Conservation (phyloP, 2,888 invertebrate genomes). For the Mylabris sibirica region DNA sequence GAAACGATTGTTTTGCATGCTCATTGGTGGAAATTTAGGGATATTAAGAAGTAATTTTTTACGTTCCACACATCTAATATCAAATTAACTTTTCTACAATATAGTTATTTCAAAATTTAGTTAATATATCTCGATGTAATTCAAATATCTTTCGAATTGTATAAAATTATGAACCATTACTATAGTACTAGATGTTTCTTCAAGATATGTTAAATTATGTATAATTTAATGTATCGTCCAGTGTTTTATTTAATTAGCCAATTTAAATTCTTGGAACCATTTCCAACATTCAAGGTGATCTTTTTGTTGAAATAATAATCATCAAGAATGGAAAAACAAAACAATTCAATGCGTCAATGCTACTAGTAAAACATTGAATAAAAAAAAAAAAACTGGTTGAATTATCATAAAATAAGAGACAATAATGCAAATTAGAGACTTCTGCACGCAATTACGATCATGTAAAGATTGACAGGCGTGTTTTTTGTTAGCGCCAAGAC, state of each 20-base stretch:
- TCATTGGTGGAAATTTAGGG: neutral
- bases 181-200: neutral
- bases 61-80: neutral
- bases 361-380: neutral
- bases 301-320: neutral
- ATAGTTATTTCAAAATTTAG: neutral
- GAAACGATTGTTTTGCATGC: slow-evolving; percentile 8
- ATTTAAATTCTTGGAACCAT: neutral
- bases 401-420: slow-evolving; percentile 42
- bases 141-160: neutral
- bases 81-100: neutral
- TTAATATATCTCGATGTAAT: neutral
- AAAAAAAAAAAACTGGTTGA: slow-evolving; percentile 25
- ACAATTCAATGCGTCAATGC: neutral
- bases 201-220: neutral
- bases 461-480: slow-evolving; percentile 53
- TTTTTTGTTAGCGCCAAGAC: slow-evolving; percentile 46
- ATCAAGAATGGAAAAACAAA: slow-evolving; percentile 5
- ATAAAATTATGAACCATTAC: slow-evolving; percentile 8
- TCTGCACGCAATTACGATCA: slow-evolving; percentile 53
- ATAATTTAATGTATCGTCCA: neutral
- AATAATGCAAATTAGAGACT: slow-evolving; percentile 53
- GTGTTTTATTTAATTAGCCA: neutral
- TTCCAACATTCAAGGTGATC: neutral
- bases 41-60: neutral